A percentile compares a stretch with the other conserved stretches of the same genome.
phyloP scores from a whole-genome alignment of 2,888 invertebrate species.

The Pinctada fucata region DNA sequence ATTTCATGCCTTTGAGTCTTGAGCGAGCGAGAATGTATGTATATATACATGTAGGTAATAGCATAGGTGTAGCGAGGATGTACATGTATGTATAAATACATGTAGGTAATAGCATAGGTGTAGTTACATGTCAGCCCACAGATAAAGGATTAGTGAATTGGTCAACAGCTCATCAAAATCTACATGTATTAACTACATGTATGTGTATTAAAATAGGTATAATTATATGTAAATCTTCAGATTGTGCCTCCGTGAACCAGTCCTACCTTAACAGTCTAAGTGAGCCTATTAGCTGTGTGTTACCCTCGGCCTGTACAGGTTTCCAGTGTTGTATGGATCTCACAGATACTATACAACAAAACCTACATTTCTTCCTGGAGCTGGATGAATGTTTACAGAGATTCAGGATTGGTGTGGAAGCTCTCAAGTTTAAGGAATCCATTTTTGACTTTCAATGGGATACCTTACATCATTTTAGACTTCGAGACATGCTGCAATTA shows the following conservation, averaged over 20 bases:
- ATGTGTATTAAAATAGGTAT: too few relatives aligned
- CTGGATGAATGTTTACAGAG: slow-evolving; percentile 18
- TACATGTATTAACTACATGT: too few relatives aligned
- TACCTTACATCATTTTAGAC: not conserved
- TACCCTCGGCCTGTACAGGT: slow-evolving; percentile 28
- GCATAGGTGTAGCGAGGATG: too few relatives aligned
- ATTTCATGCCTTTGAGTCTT: too few relatives aligned
- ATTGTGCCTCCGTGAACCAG: not conserved
- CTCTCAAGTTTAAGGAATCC: not conserved
- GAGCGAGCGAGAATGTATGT: too few relatives aligned
- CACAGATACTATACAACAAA: slow-evolving; percentile 19
- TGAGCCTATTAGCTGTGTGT: slow-evolving; percentile 13
- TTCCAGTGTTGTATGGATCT: slow-evolving; percentile 29
- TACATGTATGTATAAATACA: too few relatives aligned
- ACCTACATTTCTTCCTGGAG: slow-evolving; percentile 19
- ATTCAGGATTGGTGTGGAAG: slow-evolving; percentile 25
- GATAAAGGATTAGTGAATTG: too few relatives aligned
- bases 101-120: too few relatives aligned
- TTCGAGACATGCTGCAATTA: slow-evolving; percentile 6
- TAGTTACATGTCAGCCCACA: too few relatives aligned
- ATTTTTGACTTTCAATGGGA: not conserved
- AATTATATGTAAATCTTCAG: not conserved
- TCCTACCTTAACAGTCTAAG: not conserved
- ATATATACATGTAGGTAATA: too few relatives aligned
- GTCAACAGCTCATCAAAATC: too few relatives aligned